Evolutionary conservation across 2,888 invertebrate species (phyloP).

Genomic region (Aleiodes leptofemur): DNA sequence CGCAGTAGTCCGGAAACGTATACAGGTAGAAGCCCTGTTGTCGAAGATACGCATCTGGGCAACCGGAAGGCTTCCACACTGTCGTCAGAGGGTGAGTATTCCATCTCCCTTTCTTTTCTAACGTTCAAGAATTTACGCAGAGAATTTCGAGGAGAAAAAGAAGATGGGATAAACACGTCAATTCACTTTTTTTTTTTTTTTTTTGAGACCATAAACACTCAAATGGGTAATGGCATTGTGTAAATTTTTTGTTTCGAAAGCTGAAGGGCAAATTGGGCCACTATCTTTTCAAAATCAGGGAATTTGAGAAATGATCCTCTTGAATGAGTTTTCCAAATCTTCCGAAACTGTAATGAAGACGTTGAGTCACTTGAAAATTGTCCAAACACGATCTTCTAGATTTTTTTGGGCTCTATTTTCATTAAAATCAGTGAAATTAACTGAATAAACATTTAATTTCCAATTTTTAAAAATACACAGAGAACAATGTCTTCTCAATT

Average conservation of each 20-base stretch:
- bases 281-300: neutral
- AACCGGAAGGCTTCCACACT: constrained; percentile 51
- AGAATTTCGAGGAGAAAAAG: constrained; percentile 9
- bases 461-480: no score
- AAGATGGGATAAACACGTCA: neutral
- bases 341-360: neutral
- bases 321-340: neutral
- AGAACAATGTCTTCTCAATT: no score
- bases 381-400: neutral
- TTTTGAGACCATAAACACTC: constrained; percentile 6
- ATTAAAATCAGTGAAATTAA: no score
- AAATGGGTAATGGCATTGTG: neutral
- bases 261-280: constrained; percentile 16
- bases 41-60: constrained; percentile 53
- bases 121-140: neutral
- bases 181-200: constrained; percentile 9
- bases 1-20: constrained; percentile 54
- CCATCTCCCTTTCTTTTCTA: neutral
- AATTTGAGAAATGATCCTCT: neutral
- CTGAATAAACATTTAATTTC: no score
- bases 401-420: no score
- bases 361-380: neutral
- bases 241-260: constrained; percentile 1
- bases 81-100: constrained; percentile 2
- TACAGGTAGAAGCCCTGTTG: constrained; percentile 51